Evolutionary conservation across 2,113 vertebrate genomes (phyloP).

Genomic region (Chascanopsetta lugubris): DNA sequence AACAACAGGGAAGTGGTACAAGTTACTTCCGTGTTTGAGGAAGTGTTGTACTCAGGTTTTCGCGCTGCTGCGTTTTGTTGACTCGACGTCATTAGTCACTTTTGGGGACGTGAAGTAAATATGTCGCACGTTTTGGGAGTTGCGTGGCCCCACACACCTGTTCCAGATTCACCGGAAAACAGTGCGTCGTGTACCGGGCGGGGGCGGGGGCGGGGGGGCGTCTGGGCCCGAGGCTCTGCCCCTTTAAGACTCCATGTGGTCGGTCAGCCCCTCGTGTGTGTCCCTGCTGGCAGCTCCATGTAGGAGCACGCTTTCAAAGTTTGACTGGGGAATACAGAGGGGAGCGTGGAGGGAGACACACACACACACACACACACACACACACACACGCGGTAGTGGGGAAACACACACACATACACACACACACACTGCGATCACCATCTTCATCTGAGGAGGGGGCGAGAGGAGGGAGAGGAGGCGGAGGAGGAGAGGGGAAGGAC

Average conservation of each 20-base stretch:
- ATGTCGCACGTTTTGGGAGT: too few relatives aligned
- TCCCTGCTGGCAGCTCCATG: conserved; percentile 36
- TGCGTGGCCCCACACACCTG: not conserved
- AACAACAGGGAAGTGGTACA: too few relatives aligned
- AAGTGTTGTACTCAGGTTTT: too few relatives aligned
- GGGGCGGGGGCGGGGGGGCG: not conserved
- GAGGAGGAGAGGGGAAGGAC: not conserved
- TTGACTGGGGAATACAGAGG: conserved; percentile 69
- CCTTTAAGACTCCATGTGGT: conserved; percentile 73
- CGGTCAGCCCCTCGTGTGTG: conserved; percentile 27
- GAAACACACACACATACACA: too few relatives aligned
- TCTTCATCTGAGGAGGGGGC: not conserved
- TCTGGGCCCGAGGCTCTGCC: too few relatives aligned
- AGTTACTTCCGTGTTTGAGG: too few relatives aligned
- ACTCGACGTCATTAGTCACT: too few relatives aligned
- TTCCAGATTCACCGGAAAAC: not conserved
- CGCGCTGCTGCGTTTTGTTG: too few relatives aligned
- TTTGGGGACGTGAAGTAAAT: too few relatives aligned
- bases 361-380: too few relatives aligned
- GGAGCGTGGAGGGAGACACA: conserved; percentile 14
- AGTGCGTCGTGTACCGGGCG: not conserved
- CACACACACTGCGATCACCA: conserved; percentile 5
- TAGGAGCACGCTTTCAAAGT: conserved; percentile 73
- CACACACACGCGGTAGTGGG: conserved; percentile 28
- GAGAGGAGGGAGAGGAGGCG: not conserved